Base-by-base conservation (phyloP, 2,888 invertebrate genomes). In the Aleiodes testaceus region DNA sequence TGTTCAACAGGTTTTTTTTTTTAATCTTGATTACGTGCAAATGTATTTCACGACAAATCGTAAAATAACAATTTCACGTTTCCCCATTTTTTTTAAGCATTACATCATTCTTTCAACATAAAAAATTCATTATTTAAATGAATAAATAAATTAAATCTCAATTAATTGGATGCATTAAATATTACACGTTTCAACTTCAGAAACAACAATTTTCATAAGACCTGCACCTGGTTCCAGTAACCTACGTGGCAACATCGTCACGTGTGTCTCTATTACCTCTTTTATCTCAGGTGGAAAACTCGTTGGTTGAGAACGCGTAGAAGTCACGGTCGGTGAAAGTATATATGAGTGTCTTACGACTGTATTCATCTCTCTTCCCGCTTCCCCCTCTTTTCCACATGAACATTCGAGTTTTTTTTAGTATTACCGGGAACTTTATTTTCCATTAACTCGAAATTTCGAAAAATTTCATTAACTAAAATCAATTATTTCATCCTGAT, bases 301-400 rank as follows among this genome's bases (percentile, higher is more conserved):
- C 80, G 77, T 79, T 79, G 81, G 80, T 80, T 80, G 80, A 36
- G 83, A 82, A 84, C 82, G 82, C 77, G 80, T 79, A 77, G 81
- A 82, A 84, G 82, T 85, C 83, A 82, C 80, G 83, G 81, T 83
- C 80, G 84, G 85, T 85, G 85, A 85, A 85, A 85, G 84, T 85
- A 82, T 78, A 75, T 72, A 72, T 70, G 67, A 70, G 69, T 69
- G 61, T 59, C 59, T 18, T 59, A 18, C 59, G 30, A 26, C n/a
- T 59, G 18, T 42, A 14, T 59, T 59, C 59, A 9, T 36, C 36
- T 36, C 11, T 36, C 7, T 36, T 6, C 36, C 11, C 36, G 6
- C 36, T 36, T 36, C 36, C 36, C 7, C 9, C 36, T 9, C 36
- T 36, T 36, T 6, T 36, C 36, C 36, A 7, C 36, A 2, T 73